Percentiles rank a stretch among this genome's conserved stretches.
These are phyloP conservation scores for Planiliza haematocheilus DNA, from an alignment of 2,113 vertebrate species.

Conservation along the genomic window DNA sequence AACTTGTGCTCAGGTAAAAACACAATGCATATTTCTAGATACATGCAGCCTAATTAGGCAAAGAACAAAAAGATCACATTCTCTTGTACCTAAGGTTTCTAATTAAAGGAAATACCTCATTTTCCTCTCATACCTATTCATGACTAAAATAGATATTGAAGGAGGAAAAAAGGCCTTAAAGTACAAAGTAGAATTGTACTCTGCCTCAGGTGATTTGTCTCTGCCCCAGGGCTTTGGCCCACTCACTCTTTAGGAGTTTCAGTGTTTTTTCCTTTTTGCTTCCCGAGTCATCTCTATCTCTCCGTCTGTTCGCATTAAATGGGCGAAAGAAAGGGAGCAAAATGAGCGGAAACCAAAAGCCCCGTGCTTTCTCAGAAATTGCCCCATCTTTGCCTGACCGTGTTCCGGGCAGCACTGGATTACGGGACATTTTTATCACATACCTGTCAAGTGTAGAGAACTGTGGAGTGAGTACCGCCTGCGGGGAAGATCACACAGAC, in stretches of 20 bases:
- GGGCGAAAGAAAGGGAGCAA: slow-evolving; percentile 1
- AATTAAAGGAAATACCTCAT: slow-evolving; percentile 81
- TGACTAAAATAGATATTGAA: slow-evolving; percentile 76
- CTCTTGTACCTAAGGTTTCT: slow-evolving; percentile 70
- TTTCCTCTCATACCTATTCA: slow-evolving; percentile 82
- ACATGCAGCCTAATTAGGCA: slow-evolving; percentile 76
- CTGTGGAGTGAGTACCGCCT: slow-evolving; percentile 44
- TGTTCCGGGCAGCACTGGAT: slow-evolving; percentile 7
- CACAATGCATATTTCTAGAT: slow-evolving; percentile 71
- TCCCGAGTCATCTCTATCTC: slow-evolving; percentile 34
- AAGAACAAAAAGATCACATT: slow-evolving; percentile 80
- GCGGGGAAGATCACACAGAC: slow-evolving; percentile 61
- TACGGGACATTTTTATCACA: slow-evolving; percentile 57
- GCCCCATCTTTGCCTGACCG: slow-evolving; percentile 27
- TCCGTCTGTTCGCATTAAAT: slow-evolving; percentile 55
- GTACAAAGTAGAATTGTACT: slow-evolving; percentile 74
- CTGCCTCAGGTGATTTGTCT: slow-evolving; percentile 73
- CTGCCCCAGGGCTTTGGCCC: slow-evolving; percentile 68
- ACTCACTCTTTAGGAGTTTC: slow-evolving; percentile 52
- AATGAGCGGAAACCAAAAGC: slow-evolving; percentile 32
- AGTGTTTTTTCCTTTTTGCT: slow-evolving; percentile 32
- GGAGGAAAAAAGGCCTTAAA: slow-evolving; percentile 53
- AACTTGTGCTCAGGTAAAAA: slow-evolving; percentile 76
- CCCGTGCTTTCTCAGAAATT: slow-evolving; percentile 14
- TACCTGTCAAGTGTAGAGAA: slow-evolving; percentile 60